These are phyloP conservation scores for Psittacula echo DNA, from an alignment of 2,797 vertebrate species.

Conservation along the genomic window DNA sequence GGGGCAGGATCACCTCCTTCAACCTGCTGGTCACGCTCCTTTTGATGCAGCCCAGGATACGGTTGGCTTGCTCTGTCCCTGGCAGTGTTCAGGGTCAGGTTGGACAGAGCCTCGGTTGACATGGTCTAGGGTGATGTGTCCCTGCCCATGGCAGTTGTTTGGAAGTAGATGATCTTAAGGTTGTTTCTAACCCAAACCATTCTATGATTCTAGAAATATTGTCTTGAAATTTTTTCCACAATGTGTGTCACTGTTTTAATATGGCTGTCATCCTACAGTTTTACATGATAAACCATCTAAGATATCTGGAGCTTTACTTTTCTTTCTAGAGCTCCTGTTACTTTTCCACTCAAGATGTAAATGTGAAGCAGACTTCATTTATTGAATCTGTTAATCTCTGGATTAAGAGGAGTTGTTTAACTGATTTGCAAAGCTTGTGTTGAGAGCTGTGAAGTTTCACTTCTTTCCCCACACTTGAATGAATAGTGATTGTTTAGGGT, in stretches of 20 bases:
- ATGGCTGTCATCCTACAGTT: neutral
- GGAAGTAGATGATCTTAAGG: neutral
- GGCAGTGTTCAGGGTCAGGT: neutral
- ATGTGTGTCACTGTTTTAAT: neutral
- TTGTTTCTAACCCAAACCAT: neutral
- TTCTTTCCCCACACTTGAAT: neutral
- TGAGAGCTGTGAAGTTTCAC: neutral
- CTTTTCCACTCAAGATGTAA: neutral
- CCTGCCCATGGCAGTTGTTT: neutral
- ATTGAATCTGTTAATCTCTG: neutral
- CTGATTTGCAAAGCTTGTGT: slow-evolving; percentile 11
- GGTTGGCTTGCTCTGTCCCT: neutral
- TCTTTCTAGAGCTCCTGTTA: neutral
- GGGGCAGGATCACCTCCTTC: neutral
- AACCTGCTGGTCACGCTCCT: neutral
- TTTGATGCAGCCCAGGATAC: neutral
- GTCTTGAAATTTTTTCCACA: neutral
- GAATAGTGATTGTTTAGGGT: neutral
- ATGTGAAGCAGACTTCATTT: neutral
- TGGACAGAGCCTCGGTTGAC: neutral
- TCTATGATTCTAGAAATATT: neutral
- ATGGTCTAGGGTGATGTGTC: neutral
- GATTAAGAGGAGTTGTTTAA: slow-evolving; percentile 10
- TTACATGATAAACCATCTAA: neutral
- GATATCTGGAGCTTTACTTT: neutral